Percentiles rank a stretch among this genome's conserved stretches.
Conservation (phyloP, 53 echinoderm and acorn worm genomes). For the Apostichopus leukothele region DNA sequence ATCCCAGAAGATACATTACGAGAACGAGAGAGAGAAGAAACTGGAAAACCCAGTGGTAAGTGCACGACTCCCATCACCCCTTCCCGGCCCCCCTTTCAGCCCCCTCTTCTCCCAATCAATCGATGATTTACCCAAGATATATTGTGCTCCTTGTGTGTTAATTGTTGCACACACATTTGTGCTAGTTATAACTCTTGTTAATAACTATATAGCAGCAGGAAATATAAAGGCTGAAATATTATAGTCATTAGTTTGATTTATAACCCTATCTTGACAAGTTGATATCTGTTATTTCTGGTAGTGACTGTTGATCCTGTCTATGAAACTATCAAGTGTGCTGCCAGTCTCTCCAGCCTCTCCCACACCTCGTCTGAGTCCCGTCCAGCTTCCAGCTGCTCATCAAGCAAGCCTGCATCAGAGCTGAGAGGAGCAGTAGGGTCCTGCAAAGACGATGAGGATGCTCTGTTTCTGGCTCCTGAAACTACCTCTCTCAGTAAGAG, state of each 20-base stretch:
- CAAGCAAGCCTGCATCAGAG: neutral
- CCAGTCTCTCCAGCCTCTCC: constrained; percentile 61
- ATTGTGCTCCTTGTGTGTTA: too few relatives aligned
- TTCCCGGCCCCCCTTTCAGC: too few relatives aligned
- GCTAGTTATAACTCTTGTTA: too few relatives aligned
- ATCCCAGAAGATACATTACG: constrained; percentile 16
- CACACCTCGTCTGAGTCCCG: constrained; percentile 14
- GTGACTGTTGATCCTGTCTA: constrained; percentile 88
- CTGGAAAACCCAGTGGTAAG: constrained; percentile 21
- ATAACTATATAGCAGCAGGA: too few relatives aligned
- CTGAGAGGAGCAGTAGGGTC: neutral
- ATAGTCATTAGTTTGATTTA: too few relatives aligned
- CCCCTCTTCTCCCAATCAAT: too few relatives aligned
- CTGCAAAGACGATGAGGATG: constrained; percentile 15
- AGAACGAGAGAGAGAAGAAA: constrained; percentile 13
- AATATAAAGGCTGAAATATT: too few relatives aligned
- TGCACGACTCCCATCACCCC: neutral
- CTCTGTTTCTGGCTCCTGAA: neutral
- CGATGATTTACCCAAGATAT: too few relatives aligned
- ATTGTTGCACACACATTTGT: too few relatives aligned
- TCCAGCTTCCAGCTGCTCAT: neutral
- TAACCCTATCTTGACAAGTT: too few relatives aligned
- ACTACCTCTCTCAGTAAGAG: constrained; percentile 33
- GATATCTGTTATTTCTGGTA: neutral
- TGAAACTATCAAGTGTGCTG: constrained; percentile 89